These are phyloP conservation scores for Empis livida DNA, from an alignment of 2,888 invertebrate species.

Conservation along the genomic window DNA sequence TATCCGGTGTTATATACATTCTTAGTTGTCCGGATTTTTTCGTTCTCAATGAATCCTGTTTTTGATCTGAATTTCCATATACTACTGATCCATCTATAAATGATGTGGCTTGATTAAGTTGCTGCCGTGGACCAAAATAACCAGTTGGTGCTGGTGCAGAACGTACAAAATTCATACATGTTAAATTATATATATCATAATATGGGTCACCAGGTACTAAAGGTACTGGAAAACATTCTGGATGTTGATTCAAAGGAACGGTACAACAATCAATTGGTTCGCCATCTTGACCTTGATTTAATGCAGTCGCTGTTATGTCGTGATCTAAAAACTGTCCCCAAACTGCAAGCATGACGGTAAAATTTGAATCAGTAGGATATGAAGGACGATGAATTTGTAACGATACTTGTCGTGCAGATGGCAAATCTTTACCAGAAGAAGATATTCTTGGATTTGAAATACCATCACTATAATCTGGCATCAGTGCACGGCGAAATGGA, in stretches of 20 bases:
- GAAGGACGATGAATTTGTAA: slow-evolving; percentile 58
- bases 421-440: slow-evolving; percentile 41
- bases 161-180: slow-evolving; percentile 76
- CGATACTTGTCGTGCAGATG: slow-evolving; percentile 65
- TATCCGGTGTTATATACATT: slow-evolving; percentile 50
- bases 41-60: slow-evolving; percentile 40
- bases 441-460: slow-evolving; percentile 49
- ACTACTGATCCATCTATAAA: slow-evolving; percentile 76
- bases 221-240: slow-evolving; percentile 68
- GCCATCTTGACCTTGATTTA: slow-evolving; percentile 58
- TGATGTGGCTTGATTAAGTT: slow-evolving; percentile 71
- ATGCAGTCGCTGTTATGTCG: slow-evolving; percentile 73
- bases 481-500: slow-evolving; percentile 57
- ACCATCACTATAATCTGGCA: slow-evolving; percentile 67
- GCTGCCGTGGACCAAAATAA: slow-evolving; percentile 66
- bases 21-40: slow-evolving; percentile 45
- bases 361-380: slow-evolving; percentile 57
- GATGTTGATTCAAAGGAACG: slow-evolving; percentile 39
- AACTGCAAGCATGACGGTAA: slow-evolving; percentile 73
- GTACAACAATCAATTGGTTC: slow-evolving; percentile 59
- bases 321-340: slow-evolving; percentile 85
- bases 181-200: slow-evolving; percentile 50
- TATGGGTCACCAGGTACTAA: slow-evolving; percentile 55
- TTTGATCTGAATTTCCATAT: slow-evolving; percentile 52
- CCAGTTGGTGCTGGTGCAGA: slow-evolving; percentile 69